These are phyloP conservation scores for Ephialtes manifestator DNA, from an alignment of 2,888 invertebrate genomes.

Conservation along the genomic window DNA sequence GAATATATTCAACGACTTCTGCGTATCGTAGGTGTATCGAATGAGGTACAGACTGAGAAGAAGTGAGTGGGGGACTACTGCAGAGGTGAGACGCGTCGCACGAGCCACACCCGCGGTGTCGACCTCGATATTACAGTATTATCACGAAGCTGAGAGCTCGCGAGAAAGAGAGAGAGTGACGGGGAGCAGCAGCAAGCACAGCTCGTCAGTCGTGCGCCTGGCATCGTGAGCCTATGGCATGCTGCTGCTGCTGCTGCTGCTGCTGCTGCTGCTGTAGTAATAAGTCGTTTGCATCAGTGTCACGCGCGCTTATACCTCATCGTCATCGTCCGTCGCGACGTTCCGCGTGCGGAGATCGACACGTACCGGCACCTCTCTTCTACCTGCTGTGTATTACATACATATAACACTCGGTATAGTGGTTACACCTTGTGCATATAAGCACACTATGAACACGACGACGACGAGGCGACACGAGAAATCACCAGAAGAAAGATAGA, in stretches of 20 bases:
- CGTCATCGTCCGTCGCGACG: conserved; percentile 48
- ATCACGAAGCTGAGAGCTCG: conserved; percentile 69
- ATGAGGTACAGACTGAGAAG: conserved; percentile 22
- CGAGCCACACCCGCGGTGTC: conserved; percentile 74
- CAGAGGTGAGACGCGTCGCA: conserved; percentile 61
- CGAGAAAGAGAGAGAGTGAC: conserved; percentile 54
- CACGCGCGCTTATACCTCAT: conserved; percentile 46
- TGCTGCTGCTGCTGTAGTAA: conserved; percentile 38
- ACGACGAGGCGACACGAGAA: conserved; percentile 44
- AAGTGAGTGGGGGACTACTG: conserved; percentile 1
- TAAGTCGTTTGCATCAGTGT: conserved; percentile 61
- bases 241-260: background rate
- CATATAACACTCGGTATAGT: background rate
- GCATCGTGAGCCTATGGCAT: conserved; percentile 11
- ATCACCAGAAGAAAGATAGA: conserved; percentile 49
- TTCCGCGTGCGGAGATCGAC: conserved; percentile 57
- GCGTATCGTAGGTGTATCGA: conserved; percentile 39
- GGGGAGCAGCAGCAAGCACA: conserved; percentile 14
- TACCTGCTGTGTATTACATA: conserved; percentile 45
- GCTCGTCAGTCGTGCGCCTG: conserved; percentile 9
- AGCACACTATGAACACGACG: conserved; percentile 32
- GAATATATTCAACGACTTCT: conserved; percentile 58
- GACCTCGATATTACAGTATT: conserved; percentile 78
- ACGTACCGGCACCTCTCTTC: conserved; percentile 44
- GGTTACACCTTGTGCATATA: conserved; percentile 53